Conservation (phyloP, 2,113 vertebrate genomes). For the Gasterosteus nipponicus region DNA sequence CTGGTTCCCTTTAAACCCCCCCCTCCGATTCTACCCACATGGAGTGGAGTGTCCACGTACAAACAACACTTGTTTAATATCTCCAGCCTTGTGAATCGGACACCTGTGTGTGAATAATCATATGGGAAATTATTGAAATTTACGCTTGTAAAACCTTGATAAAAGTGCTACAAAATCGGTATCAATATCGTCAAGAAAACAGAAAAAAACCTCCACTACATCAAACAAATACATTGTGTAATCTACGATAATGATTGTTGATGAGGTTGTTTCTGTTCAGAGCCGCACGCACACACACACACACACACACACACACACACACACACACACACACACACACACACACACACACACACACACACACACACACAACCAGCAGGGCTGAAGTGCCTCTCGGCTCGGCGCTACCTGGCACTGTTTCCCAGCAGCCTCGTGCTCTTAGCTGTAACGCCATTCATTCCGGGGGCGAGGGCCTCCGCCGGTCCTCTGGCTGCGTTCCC, state of each 20-base stretch:
- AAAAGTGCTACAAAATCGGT: too few species aligned
- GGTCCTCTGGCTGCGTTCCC: conserved; percentile 56
- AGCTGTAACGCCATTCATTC: conserved; percentile 53
- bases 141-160: background rate
- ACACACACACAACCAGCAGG: background rate
- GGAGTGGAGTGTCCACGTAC: background rate
- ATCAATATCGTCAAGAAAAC: too few species aligned
- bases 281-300: background rate
- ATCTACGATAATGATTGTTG: too few species aligned
- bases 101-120: background rate
- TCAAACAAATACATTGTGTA: background rate
- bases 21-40: too few species aligned
- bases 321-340: too few species aligned
- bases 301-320: background rate
- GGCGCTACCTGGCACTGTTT: conserved; percentile 51
- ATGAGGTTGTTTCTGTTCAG: too few species aligned
- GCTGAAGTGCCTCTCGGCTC: conserved; percentile 15
- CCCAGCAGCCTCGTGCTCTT: conserved; percentile 29
- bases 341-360: background rate
- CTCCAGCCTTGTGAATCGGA: background rate
- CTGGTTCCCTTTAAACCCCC: conserved; percentile 2
- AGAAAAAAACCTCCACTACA: background rate
- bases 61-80: background rate
- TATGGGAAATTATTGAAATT: background rate
- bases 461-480: conserved; percentile 50